Conservation (phyloP, 2,113 vertebrate genomes). For the Sinocyclocheilus anophthalmus region DNA sequence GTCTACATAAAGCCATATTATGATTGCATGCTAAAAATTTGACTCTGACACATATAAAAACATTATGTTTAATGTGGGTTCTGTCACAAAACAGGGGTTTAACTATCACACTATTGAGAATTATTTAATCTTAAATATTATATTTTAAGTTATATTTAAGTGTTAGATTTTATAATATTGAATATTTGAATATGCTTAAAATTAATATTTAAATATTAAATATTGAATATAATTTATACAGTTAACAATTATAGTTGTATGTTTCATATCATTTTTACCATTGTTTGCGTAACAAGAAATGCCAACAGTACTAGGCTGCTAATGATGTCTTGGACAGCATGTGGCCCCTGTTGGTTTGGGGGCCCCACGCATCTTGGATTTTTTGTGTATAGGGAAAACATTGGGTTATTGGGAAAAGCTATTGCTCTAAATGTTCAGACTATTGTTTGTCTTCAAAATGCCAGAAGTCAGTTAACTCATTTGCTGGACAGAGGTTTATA, state of each 20-base stretch:
- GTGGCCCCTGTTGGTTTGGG: not conserved
- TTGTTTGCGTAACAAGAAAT: not conserved
- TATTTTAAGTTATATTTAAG: too few relatives aligned
- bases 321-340: not conserved
- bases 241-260: too few relatives aligned
- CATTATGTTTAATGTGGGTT: not conserved
- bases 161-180: too few relatives aligned
- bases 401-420: not conserved
- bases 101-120: not conserved
- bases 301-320: not conserved
- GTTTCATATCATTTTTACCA: not conserved
- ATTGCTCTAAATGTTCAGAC: not conserved
- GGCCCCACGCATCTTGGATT: too few relatives aligned
- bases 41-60: not conserved
- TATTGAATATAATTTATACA: too few relatives aligned
- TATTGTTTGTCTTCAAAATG: not conserved
- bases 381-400: not conserved
- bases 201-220: not conserved
- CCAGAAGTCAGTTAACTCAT: not conserved
- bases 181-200: not conserved
- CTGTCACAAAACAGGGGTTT: not conserved
- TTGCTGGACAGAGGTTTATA: not conserved
- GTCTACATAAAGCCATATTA: not conserved
- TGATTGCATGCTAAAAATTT: not conserved
- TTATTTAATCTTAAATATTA: not conserved